Base-by-base conservation (phyloP, 2,888 invertebrate species). In the Philopedon plagiatum region DNA sequence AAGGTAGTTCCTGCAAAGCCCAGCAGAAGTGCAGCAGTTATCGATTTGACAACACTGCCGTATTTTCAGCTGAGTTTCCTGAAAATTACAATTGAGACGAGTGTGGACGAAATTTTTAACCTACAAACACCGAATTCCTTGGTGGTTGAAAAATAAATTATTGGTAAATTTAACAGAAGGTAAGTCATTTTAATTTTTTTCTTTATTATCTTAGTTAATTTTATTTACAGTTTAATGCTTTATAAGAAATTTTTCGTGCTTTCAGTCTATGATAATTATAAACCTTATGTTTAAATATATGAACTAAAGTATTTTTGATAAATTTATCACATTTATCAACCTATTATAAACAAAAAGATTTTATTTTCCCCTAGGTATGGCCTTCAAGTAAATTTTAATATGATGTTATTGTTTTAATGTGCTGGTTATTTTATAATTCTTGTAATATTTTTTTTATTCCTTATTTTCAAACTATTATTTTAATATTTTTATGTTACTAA, bases 1-100 rank as follows among this genome's bases (percentile, higher is more conserved):
- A 29, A 61, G 46, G 70, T 66, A 71, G 72, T 72, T 72, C 63
- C 72, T 67, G 72, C 72, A 56, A 66, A 56, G 49, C 67, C 67
- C 64, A 64, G 67, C 64, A 68, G 68, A 68, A 68, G 73, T 57
- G 73, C 58, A 68, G 73, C 73, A 39, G 72, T 46, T 73, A 76
- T 76, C 68, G 76, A 76, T 76, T 74, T 19, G 71, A 44, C 21
- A 61, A 69, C 61, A 54, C 32, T 67, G 67, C 51, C 66, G 71
- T 68, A 39, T 64, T 69, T 65, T 66, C 49, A 64, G 46, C 61
- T 62, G 68, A 62, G 44, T 69, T 61, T 62, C 54, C 68, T 44
- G 29, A 39, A 51, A 63, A 41, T 3, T 8, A 26, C 51, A 54
- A 54, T 18, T 64, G 41, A 8, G n/a, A n/a, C 58, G 61, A 61